phyloP scores from a whole-genome alignment of 2,797 vertebrate species.

The Petrocephalus schoutedeni region DNA sequence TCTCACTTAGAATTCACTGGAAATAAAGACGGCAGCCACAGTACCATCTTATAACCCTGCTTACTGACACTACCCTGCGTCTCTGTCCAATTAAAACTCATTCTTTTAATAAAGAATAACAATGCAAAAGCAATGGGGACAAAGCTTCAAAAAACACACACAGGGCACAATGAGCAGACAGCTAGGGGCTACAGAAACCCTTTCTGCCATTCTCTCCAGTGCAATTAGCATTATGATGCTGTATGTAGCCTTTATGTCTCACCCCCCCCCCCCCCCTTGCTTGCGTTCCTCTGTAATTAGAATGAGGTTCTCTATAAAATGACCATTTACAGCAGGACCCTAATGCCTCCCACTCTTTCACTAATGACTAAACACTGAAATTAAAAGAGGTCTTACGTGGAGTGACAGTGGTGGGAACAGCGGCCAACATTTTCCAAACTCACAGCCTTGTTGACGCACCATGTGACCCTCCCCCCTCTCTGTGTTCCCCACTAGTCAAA shows the following conservation, averaged over 20 bases:
- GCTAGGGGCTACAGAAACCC: not conserved
- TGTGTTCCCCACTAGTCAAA: not conserved
- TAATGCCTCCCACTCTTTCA: slow-evolving; percentile 7
- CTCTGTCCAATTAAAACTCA: not conserved
- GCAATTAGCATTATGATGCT: not conserved
- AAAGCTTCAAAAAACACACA: not conserved
- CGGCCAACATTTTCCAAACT: not conserved
- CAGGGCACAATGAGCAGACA: not conserved
- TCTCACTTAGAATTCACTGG: not conserved
- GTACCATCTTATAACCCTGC: not conserved
- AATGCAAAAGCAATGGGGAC: not conserved
- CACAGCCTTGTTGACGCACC: not conserved
- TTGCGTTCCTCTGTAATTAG: not conserved
- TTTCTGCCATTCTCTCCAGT: not conserved
- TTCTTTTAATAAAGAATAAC: not conserved
- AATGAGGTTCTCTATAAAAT: slow-evolving; percentile 15
- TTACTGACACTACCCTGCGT: not conserved
- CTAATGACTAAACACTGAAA: not conserved
- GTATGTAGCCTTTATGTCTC: not conserved
- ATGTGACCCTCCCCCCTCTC: not conserved
- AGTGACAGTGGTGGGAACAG: not conserved
- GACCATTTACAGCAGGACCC: not conserved
- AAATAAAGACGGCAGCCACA: not conserved
- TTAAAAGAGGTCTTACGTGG: not conserved
- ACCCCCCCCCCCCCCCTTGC: not conserved